Evolutionary conservation across 2,797 vertebrate species (phyloP), one percentile per base, ranked within the genome.

Genomic region (Chanos chanos): DNA sequence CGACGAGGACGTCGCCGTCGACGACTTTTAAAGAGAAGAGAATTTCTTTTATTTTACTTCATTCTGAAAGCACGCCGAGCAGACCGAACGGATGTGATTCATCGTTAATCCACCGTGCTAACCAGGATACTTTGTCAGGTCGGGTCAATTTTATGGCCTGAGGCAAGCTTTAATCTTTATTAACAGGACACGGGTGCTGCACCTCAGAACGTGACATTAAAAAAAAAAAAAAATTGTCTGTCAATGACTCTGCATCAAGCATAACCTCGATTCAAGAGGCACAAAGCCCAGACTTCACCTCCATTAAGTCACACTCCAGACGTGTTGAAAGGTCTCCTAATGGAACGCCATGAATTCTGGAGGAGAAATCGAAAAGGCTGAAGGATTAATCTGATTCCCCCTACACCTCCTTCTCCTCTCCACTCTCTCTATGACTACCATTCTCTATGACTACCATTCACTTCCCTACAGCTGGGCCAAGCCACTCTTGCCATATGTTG

Each of bases 291-390:
- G 66, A 58, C 33, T 58, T 36, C 40, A 68, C 56, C 36, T 31
- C 61, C 40, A 58, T 65, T 66, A 62, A 61, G 22, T 27, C 10
- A 7, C 43, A 50, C 41, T 68, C 52, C 19, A 59, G 58, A 59
- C 25, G 34, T 25, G 41, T 49, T 48, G 43, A 64, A 64, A 68
- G 40, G 51, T 21, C 34, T 37, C 40, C 50, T 45, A 37, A 30
- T 66, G 40, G 34, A 70, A 52, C 16, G 41, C 30, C 56, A 3
- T 52, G 34, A 60, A 33, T 48, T 45, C 47, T 30, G 15, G 16
- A n/a, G n/a, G n/a, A 43, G 49, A 30, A 70, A 67, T 56, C 21
- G 41, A 64, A 65, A 53, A 50, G 25, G 24, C 34, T 25, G 15
- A 58, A n/a, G 43, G 58, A 59, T 37, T 57, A 65, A 65, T 61